Evolutionary conservation across 2,888 invertebrate species (phyloP), one percentile per base, ranked within the genome.

Genomic region (Alviniconcha strummeri): DNA sequence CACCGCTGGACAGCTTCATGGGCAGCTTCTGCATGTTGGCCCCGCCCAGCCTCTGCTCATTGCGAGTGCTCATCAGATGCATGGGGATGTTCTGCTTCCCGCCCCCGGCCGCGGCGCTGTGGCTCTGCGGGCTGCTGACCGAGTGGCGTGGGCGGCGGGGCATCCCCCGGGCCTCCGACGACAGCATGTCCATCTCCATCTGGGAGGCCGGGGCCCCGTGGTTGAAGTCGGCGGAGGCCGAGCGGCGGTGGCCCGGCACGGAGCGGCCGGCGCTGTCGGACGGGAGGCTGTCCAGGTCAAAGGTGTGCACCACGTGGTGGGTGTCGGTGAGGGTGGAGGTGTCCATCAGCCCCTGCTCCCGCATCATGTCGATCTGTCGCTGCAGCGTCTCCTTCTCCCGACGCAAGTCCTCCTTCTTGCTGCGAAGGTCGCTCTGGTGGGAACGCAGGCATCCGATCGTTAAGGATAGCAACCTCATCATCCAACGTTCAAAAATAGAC

Each of bases 331-430:
- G 69, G 83, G 76, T 85, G 81, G 80, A 84, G 85, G 71, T 54
- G 11, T 77, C 56, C 64, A 82, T 72, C 36, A 83, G 82, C 83
- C 81, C 86, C 82, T 89, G 90, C 84, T 90, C 87, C 67, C 88
- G 89, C 88, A 91, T 90, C 87, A 91, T 88, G 87, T 92, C 92
- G 83, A 91, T 92, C 93, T 97, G 96, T 86, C 95, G 96, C 83
- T 96, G 96, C 74, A 98, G 94, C 80, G 97, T 95, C 92, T 98
- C 98, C 93, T 98, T 95, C 93, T 97, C 96, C 54, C 97, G 95
- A 92, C 97, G 98, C 15, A 98, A 94, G 89, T 98, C 96, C 90
- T 98, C 98, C n/a, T 98, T 95, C 93, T 98, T 98, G 89, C 97
- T 97, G 54, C 96, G 96, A 17, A 98, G 96, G 91, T 98, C 98